Conservation (phyloP, 1,140 invertebrate genomes). For the Stegodyphus mimosarum region DNA sequence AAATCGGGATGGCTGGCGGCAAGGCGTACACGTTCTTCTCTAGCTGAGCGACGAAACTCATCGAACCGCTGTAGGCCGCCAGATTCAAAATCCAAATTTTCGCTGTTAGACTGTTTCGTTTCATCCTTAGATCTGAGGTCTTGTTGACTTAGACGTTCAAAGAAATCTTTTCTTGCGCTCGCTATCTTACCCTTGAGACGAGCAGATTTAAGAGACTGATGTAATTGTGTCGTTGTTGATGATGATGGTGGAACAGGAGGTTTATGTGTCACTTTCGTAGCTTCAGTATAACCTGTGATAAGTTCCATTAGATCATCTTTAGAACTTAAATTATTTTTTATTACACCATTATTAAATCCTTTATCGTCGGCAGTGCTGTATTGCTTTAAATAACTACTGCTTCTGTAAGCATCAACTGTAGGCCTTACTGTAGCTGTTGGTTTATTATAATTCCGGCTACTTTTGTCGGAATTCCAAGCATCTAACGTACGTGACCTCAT, state of each 20-base stretch:
- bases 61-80: slow-evolving; percentile 24
- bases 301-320: slow-evolving; percentile 21
- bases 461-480: not conserved
- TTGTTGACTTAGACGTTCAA: slow-evolving; percentile 35
- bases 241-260: slow-evolving; percentile 29
- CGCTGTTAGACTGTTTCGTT: not conserved
- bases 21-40: slow-evolving; percentile 45
- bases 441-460: slow-evolving; percentile 13
- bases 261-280: slow-evolving; percentile 37
- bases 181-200: slow-evolving; percentile 37
- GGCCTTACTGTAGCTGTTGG: slow-evolving; percentile 47
- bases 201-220: not conserved
- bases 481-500: slow-evolving; percentile 21
- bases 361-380: too few species aligned
- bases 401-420: not conserved
- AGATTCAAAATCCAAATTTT: not conserved
- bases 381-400: too few species aligned
- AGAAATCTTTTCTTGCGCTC: slow-evolving; percentile 49
- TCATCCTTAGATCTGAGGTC: not conserved
- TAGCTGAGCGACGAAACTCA: slow-evolving; percentile 36
- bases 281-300: slow-evolving; percentile 42
- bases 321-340: not conserved
- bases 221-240: too few species aligned
- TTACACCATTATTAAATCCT: too few species aligned
- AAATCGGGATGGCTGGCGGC: slow-evolving; percentile 57